Conservation (phyloP, 1,140 invertebrate genomes). For the Bombus fervidus region DNA sequence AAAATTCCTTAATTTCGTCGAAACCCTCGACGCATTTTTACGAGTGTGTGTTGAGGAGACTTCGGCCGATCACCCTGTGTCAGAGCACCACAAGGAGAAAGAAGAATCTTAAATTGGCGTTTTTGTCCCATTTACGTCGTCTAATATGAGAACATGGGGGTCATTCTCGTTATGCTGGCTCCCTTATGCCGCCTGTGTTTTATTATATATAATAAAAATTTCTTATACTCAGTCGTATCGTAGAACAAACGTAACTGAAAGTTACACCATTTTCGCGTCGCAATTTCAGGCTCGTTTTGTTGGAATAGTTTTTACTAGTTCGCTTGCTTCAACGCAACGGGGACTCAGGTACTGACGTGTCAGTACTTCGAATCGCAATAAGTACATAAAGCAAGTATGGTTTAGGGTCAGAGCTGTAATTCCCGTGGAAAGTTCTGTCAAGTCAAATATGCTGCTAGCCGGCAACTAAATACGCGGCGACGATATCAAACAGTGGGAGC, state of each 20-base stretch:
- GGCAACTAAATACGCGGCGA: neutral
- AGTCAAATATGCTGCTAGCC: conserved; percentile 11
- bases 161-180: neutral
- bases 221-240: too few species aligned
- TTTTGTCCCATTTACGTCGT: conserved; percentile 53
- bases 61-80: neutral
- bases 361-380: neutral
- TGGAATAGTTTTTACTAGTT: neutral
- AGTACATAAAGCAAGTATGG: neutral
- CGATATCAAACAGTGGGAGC: neutral
- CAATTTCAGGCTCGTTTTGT: neutral
- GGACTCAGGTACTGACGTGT: neutral
- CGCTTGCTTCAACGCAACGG: neutral
- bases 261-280: too few species aligned
- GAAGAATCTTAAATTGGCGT: conserved; percentile 56
- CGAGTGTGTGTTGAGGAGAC: neutral
- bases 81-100: neutral
- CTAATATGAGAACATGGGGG: conserved; percentile 53
- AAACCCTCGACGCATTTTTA: neutral
- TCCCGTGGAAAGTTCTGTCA: neutral
- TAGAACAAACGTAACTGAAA: neutral
- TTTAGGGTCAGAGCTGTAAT: neutral
- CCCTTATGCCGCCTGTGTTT: conserved; percentile 8
- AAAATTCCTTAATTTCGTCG: conserved; percentile 31
- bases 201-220: neutral